Evolutionary conservation across 2,113 vertebrate genomes (phyloP).

Genomic region (Pao palembangensis): DNA sequence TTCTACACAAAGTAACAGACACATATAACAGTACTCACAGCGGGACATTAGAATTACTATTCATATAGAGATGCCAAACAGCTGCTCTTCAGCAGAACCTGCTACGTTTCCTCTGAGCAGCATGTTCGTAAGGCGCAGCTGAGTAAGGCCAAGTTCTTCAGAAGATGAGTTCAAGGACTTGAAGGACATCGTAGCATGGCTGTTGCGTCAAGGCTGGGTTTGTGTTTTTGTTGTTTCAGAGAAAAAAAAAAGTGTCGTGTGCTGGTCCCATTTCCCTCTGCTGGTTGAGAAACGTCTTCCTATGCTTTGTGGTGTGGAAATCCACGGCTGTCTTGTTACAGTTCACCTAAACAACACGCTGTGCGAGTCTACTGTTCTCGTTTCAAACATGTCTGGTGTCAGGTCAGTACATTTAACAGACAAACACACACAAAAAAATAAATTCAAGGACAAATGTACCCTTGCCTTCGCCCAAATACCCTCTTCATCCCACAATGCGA

Average conservation of each 20-base stretch:
- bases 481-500: conserved; percentile 2
- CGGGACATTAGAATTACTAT: conserved; percentile 60
- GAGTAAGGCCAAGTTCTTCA: conserved; percentile 24
- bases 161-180: conserved; percentile 6
- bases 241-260: conserved; percentile 67
- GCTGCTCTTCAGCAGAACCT: conserved; percentile 36
- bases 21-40: conserved; percentile 64
- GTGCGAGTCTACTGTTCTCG: conserved; percentile 27
- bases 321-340: conserved; percentile 12
- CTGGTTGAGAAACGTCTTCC: conserved; percentile 38
- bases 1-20: conserved; percentile 46
- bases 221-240: conserved; percentile 17
- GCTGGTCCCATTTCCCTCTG: conserved; percentile 63
- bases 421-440: neutral
- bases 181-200: conserved; percentile 18
- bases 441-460: conserved; percentile 2
- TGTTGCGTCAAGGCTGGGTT: conserved; percentile 14
- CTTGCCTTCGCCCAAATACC: neutral
- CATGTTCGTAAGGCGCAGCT: conserved; percentile 11
- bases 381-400: conserved; percentile 23
- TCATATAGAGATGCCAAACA: conserved; percentile 30
- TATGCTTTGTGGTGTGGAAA: conserved; percentile 27
- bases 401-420: conserved; percentile 31
- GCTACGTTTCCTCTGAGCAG: conserved; percentile 2
- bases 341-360: conserved; percentile 13